Base-by-base conservation (phyloP, 2,797 vertebrate genomes). In the Silurus aristotelis region DNA sequence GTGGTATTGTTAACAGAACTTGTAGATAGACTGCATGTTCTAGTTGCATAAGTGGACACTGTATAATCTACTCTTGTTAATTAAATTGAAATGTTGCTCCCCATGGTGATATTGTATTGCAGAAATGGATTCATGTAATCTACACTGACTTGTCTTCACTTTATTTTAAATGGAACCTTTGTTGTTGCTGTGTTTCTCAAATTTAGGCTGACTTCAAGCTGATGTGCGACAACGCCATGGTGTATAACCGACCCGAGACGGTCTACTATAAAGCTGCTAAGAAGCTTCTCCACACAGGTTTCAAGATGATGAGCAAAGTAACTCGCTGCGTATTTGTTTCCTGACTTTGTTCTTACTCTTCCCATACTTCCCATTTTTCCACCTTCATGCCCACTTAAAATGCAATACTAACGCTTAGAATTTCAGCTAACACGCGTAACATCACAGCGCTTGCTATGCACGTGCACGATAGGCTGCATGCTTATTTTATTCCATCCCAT, bases 221-320 rank as follows among this genome's bases (percentile, higher is more conserved):
- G 90, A 99, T 99, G 98, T 99, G 98, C 91, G 98, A 99, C 90
- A 99, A 99, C 43, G 98, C 98, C 61, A 99, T 98, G 97, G 97
- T 98, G 8, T 99, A 99, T 93, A 99, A 99, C 94, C 95, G 97
- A 82, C 98, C 98, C 1, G 98, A 99, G 93, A 99, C 98, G 0
- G 98, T 99, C 87, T 99, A 99, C 93, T 99, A 99, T 93, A 99
- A 99, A 88, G 92, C 98, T 88, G 98, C 98, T 61, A 99, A 99
- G 95, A 99, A 99, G 92, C 95, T 99, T 83, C 97, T 99, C 6
- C 97, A 99, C 66, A 99, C 98, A 0, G 98, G 98, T 92, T 99
- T 99, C 93, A 99, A 99, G 94, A 99, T 99, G 98, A 99, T 99
- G 98, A 99, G 98, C 95, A 99, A 99, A 97, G 98, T 99, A 97